Base-by-base conservation (phyloP, 2,888 invertebrate genomes). In the Phyllotreta cruciferae region DNA sequence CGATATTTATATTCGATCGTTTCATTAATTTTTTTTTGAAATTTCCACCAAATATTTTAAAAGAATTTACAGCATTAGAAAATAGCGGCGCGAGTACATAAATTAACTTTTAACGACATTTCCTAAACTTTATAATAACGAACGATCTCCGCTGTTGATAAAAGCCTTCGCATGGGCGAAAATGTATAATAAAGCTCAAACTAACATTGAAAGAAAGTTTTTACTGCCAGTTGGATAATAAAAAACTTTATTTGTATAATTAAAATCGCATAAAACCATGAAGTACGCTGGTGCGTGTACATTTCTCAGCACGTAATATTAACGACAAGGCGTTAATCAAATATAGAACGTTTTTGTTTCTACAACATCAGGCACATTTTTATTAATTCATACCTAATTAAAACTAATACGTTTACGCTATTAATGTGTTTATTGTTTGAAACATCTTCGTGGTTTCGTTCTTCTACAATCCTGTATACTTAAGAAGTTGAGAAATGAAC, bases 251-350 rank as follows among this genome's bases (percentile, higher is more conserved):
- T 44, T 57, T 57, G 53, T 57, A 53, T 57, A 63, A 63, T 63
- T 63, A 53, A 57, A 63, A 63, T 58, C 56, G 54, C 56, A 62
- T 66, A 66, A 63, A 61, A 58, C 58, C 35, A 38, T 56, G 37
- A 63, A 64, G 44, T 62, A 58, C 36, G 49, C 54, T 39, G 56
- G 39, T 62, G 58, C 67, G 63, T 65, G 55, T 49, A 56, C 65
- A 49, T 62, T 50, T 37, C n/a, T 13, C 13, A 39, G 38, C 56
- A 61, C 54, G 57, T 62, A 38, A 62, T 41, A 13, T 39, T 37
- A 62, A 56, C 55, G 24, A 45, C 50, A 11, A 4, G 13, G 13
- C 60, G 60, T 60, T 56, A 56, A 62, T 56, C 62, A 56, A 56
- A 62, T 45, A 61, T 36, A 6, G 35, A 56, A 55, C 44, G 56